Conservation (phyloP, 2,797 vertebrate genomes). For the Valencia hispanica region DNA sequence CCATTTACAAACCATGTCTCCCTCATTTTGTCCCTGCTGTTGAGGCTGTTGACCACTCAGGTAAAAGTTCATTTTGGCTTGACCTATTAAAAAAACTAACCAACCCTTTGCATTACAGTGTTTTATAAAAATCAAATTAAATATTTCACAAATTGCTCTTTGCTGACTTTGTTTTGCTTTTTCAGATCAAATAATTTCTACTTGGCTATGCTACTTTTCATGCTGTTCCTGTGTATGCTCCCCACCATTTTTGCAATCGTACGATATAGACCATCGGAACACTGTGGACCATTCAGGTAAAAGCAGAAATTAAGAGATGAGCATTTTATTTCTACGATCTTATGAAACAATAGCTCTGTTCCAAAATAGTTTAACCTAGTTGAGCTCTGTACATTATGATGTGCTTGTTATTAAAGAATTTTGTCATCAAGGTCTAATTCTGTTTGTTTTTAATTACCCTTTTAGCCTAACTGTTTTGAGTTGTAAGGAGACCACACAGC, state of each 20-base stretch:
- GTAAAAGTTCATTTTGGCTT: no score
- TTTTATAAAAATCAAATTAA: background rate
- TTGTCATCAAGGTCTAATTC: background rate
- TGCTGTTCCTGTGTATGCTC: slow-evolving; percentile 97
- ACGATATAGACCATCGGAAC: slow-evolving; percentile 89
- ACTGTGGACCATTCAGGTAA: slow-evolving; percentile 96
- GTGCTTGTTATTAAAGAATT: background rate
- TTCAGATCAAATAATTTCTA: slow-evolving; percentile 98
- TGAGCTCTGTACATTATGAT: background rate
- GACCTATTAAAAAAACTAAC: background rate
- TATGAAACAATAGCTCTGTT: no score
- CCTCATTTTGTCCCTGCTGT: background rate
- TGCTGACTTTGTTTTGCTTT: background rate
- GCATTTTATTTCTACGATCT: no score
- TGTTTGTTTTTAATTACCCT: background rate
- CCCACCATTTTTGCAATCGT: slow-evolving; percentile 96
- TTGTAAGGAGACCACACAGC: background rate
- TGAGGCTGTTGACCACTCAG: background rate
- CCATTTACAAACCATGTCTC: background rate
- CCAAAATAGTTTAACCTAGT: no score
- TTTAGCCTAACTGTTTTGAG: background rate
- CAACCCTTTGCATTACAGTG: background rate
- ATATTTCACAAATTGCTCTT: background rate
- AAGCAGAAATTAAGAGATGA: background rate
- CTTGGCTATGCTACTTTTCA: slow-evolving; percentile 95